Percentiles rank a stretch among this genome's conserved stretches.
These are phyloP conservation scores for Hyalella azteca DNA, from an alignment of 2,888 invertebrate species.

Conservation along the genomic window DNA sequence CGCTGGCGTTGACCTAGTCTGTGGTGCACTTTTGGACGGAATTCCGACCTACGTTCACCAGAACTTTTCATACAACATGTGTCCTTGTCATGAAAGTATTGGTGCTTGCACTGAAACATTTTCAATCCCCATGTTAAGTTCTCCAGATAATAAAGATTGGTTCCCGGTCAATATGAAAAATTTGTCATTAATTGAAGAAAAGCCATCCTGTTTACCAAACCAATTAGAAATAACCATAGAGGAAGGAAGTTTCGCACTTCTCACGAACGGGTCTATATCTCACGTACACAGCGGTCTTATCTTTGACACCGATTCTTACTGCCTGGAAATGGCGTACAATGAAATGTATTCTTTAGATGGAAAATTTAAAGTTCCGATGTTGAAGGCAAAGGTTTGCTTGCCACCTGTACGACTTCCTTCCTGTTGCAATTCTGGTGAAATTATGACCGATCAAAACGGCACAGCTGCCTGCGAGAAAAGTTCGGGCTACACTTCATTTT, in stretches of 20 bases:
- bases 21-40: too few relatives aligned
- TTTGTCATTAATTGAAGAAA: neutral
- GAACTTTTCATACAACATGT: too few relatives aligned
- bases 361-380: neutral
- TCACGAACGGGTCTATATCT: neutral
- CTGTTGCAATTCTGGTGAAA: neutral
- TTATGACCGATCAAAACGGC: neutral
- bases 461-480: neutral
- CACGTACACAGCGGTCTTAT: neutral
- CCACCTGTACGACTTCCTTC: neutral
- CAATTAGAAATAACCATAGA: neutral
- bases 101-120: neutral
- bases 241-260: neutral
- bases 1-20: too few relatives aligned
- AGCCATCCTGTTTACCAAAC: neutral
- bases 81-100: neutral
- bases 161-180: neutral
- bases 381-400: neutral
- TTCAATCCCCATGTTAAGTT: neutral
- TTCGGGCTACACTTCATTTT: neutral
- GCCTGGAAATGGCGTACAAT: neutral
- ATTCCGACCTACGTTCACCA: too few relatives aligned
- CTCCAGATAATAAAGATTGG: neutral
- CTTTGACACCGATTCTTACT: neutral
- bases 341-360: neutral